A percentile compares a stretch with the other conserved stretches of the same genome.
phyloP scores from a whole-genome alignment of 2,797 vertebrate species.

The Acanthornis magna region DNA sequence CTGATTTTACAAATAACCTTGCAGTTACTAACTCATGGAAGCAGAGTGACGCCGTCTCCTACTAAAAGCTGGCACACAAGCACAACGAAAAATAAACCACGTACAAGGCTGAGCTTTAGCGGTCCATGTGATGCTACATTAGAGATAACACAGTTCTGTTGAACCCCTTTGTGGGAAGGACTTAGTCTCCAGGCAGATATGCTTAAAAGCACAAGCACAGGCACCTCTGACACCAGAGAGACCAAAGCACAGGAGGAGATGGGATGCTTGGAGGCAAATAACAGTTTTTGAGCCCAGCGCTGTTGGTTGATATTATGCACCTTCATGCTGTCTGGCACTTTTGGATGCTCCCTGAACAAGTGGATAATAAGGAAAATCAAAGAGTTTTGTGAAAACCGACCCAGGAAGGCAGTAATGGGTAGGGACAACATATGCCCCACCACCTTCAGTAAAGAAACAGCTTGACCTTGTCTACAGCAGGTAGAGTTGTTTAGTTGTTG shows the following conservation, averaged over 20 bases:
- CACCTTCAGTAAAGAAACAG: not conserved
- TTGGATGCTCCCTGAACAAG: not conserved
- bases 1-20: not conserved
- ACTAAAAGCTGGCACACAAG: not conserved
- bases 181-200: not conserved
- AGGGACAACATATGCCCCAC: not conserved
- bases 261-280: not conserved
- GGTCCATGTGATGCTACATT: not conserved
- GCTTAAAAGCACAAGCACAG: not conserved
- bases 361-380: not conserved
- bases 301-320: not conserved
- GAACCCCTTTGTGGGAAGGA: not conserved
- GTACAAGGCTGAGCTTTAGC: not conserved
- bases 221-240: not conserved
- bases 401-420: not conserved
- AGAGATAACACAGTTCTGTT: not conserved
- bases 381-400: not conserved
- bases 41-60: not conserved
- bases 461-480: not conserved
- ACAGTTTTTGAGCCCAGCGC: not conserved
- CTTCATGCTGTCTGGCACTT: not conserved
- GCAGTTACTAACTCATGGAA: accelerated
- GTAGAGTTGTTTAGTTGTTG: not conserved
- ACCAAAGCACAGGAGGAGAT: not conserved
- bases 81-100: not conserved